Evolutionary conservation across 2,113 vertebrate species (phyloP).

Genomic region (Catagonus wagneri): DNA sequence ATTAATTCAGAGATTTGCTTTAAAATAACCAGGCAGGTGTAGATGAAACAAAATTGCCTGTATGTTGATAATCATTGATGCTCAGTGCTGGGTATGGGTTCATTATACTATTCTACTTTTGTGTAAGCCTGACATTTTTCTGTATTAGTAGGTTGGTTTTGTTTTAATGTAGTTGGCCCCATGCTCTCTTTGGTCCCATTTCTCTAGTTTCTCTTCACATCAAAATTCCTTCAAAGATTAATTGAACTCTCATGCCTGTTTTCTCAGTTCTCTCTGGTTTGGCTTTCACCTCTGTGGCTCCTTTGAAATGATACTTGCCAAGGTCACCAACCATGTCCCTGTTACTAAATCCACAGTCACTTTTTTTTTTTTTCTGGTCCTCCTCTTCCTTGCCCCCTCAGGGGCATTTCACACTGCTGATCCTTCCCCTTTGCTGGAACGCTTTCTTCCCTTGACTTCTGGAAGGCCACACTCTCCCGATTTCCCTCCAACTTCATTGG

Average conservation of each 20-base stretch:
- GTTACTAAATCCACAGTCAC: not conserved
- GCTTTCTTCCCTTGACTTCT: not conserved
- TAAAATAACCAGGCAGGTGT: not conserved
- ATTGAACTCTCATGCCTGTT: not conserved
- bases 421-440: not conserved
- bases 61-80: not conserved
- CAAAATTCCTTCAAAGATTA: not conserved
- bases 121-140: not conserved
- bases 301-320: not conserved
- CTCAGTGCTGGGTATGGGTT: not conserved
- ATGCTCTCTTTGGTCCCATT: not conserved
- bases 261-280: not conserved
- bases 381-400: conserved; percentile 15
- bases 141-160: not conserved
- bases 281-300: not conserved
- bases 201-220: not conserved
- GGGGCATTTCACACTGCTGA: not conserved
- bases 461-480: not conserved
- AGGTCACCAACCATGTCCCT: not conserved
- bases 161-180: not conserved
- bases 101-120: not conserved
- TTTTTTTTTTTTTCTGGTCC: not conserved
- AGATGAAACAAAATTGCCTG: not conserved
- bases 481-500: not conserved
- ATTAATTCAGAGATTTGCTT: conserved; percentile 22